Conservation (phyloP, 2,888 invertebrate species). For the Drosophila sordidapex region DNA sequence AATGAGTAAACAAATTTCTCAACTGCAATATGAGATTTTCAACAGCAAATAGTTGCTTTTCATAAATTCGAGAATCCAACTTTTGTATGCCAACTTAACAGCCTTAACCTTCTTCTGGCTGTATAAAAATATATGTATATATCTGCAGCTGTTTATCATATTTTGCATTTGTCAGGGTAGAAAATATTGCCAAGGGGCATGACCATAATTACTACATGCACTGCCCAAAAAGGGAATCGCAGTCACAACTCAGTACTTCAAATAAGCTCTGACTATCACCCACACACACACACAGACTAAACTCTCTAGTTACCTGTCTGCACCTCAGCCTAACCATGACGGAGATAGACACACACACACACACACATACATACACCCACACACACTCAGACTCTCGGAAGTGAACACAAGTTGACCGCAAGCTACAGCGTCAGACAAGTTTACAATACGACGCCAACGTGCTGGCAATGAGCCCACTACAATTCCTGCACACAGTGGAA, state of each 20-base stretch:
- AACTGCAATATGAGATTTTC: neutral
- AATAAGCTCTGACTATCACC: conserved; percentile 43
- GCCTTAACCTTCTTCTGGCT: neutral
- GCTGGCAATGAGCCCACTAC: conserved; percentile 9
- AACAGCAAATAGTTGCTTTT: neutral
- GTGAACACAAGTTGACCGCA: conserved; percentile 50
- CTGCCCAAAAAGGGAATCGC: conserved; percentile 46
- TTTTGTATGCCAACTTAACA: neutral
- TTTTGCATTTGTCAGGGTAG: conserved; percentile 12
- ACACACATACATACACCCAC: conserved; percentile 6
- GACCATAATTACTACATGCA: conserved; percentile 65
- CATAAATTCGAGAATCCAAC: neutral
- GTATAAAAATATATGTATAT: neutral
- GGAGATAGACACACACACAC: conserved; percentile 7
- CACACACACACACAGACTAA: conserved; percentile 6
- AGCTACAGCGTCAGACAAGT: conserved; percentile 50
- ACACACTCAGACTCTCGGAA: conserved; percentile 11
- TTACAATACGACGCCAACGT: conserved; percentile 31
- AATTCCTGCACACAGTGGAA: conserved; percentile 23
- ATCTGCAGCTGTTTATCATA: neutral
- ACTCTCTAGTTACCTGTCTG: conserved; percentile 7
- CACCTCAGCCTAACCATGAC: conserved; percentile 11
- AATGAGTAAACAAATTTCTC: neutral
- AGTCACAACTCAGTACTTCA: conserved; percentile 22
- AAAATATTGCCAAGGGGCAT: conserved; percentile 38